Conservation (phyloP, 2,797 vertebrate genomes). For the Dallia pectoralis region DNA sequence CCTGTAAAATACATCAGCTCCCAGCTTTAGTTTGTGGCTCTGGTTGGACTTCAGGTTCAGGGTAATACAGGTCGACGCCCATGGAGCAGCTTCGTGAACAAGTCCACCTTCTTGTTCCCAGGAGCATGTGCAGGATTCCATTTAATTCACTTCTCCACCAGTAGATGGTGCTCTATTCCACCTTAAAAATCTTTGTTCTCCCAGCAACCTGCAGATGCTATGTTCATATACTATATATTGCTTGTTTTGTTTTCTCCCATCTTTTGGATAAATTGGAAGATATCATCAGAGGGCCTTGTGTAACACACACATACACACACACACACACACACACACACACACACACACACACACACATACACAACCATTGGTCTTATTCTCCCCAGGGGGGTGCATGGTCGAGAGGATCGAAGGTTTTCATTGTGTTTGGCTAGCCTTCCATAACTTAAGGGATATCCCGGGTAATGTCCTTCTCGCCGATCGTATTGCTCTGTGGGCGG, state of each 20-base stretch:
- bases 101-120: background rate
- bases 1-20: slow-evolving; percentile 40
- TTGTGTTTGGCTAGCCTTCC: slow-evolving; percentile 42
- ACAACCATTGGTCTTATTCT: background rate
- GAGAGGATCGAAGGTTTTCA: slow-evolving; percentile 37
- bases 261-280: slow-evolving; percentile 1
- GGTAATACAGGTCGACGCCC: background rate
- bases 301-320: background rate
- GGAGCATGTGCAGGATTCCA: background rate
- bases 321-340: slow-evolving; percentile 1
- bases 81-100: background rate
- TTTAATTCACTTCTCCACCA: slow-evolving; percentile 24
- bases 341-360: background rate
- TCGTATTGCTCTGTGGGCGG: background rate
- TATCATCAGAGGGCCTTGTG: background rate
- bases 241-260: no score
- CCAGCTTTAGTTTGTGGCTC: background rate
- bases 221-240: no score
- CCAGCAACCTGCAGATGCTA: background rate
- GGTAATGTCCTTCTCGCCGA: background rate
- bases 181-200: slow-evolving; percentile 29
- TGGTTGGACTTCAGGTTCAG: background rate
- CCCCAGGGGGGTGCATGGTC: slow-evolving; percentile 19
- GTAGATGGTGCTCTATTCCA: slow-evolving; percentile 45
- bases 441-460: background rate